Conservation (phyloP, 2,888 invertebrate genomes). For the Pseudanteris insignis region DNA sequence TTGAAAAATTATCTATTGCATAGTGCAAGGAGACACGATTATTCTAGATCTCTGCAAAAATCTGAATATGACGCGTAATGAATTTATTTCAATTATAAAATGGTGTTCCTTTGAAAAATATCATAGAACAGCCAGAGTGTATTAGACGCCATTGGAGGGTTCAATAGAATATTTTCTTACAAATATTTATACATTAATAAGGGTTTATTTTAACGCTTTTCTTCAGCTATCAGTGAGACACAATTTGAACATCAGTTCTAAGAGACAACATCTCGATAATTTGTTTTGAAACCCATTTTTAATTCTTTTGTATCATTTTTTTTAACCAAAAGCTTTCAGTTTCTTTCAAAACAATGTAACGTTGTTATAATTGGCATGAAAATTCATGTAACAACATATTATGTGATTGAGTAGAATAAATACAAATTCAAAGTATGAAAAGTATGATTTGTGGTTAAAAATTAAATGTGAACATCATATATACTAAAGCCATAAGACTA, state of each 20-base stretch:
- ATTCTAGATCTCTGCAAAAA: conserved; percentile 51
- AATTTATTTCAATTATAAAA: conserved; percentile 55
- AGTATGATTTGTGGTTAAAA: no score
- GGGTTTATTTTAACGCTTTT: not conserved
- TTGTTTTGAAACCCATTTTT: no score
- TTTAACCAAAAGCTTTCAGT: no score
- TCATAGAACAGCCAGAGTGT: conserved; percentile 10
- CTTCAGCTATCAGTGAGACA: conserved; percentile 10
- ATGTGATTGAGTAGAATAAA: no score
- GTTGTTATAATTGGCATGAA: no score
- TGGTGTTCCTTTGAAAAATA: conserved; percentile 55
- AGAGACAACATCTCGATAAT: no score
- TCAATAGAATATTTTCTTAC: not conserved
- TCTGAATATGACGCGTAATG: conserved; percentile 13
- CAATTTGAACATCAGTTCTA: conserved; percentile 14
- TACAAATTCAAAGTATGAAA: no score
- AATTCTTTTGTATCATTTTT: no score
- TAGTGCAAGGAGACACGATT: conserved; percentile 64
- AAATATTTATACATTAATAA: not conserved
- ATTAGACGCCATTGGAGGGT: conserved; percentile 14
- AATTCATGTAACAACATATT: no score
- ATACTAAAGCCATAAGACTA: no score
- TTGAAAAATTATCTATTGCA: conserved; percentile 59
- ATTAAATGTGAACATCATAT: no score
- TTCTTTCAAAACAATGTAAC: no score